Conservation (phyloP, 2,797 vertebrate genomes). For the Acridotheres tristis region DNA sequence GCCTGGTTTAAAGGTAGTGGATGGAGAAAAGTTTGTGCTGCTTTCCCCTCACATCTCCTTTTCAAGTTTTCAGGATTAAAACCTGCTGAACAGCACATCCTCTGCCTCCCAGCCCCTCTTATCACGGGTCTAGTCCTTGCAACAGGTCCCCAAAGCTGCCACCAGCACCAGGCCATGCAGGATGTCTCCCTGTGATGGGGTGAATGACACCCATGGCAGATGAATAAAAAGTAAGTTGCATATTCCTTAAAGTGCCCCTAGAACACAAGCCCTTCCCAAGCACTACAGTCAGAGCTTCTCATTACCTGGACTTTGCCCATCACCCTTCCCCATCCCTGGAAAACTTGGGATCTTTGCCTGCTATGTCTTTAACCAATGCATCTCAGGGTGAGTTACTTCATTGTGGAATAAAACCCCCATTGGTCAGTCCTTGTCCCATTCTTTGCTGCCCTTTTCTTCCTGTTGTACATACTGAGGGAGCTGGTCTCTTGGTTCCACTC, state of each 20-base stretch:
- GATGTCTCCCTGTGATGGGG: rapidly evolving
- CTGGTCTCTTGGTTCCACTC: not conserved
- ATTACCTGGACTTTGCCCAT: not conserved
- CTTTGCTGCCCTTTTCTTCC: not conserved
- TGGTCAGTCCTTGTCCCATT: not conserved
- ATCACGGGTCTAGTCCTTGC: not conserved
- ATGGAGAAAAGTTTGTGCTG: not conserved
- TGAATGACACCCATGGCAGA: rapidly evolving
- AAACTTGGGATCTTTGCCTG: not conserved
- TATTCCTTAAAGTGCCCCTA: not conserved
- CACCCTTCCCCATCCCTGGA: not conserved
- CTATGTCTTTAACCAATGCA: not conserved
- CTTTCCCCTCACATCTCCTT: not conserved
- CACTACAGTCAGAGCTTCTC: not conserved
- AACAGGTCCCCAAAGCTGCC: not conserved
- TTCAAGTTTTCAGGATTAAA: not conserved
- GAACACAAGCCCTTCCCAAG: not conserved
- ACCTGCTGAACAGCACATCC: not conserved
- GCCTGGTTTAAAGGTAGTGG: not conserved
- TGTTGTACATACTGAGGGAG: not conserved
- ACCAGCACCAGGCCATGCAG: rapidly evolving
- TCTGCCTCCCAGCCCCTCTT: not conserved
- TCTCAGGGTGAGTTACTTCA: not conserved
- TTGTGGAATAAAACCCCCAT: not conserved
- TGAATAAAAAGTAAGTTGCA: not conserved